A percentile compares a stretch with the other conserved stretches of the same genome.
Evolutionary conservation across 2,113 vertebrate genomes (phyloP).

Genomic region (Tyto alba): DNA sequence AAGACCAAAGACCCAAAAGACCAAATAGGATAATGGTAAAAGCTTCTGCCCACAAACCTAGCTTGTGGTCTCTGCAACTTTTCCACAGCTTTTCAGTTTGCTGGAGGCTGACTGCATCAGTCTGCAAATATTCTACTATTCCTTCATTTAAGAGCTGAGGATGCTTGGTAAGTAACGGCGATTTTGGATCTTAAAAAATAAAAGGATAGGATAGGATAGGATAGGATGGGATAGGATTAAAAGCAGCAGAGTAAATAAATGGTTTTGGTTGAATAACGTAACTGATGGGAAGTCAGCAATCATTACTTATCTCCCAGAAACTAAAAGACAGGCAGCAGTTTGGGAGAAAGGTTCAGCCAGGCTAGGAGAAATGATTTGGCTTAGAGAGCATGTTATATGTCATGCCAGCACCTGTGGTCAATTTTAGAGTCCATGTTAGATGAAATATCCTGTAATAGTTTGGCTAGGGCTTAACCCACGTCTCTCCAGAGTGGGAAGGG

Average conservation of each 20-base stretch:
- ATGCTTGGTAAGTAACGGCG: not conserved
- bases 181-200: not conserved
- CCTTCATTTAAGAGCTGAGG: not conserved
- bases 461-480: not conserved
- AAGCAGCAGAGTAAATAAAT: not conserved
- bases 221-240: not conserved
- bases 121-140: not conserved
- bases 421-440: not conserved
- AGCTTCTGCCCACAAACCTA: slow-evolving; percentile 15
- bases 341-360: not conserved
- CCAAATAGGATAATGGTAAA: slow-evolving; percentile 1
- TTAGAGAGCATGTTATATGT: not conserved
- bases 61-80: slow-evolving; percentile 1
- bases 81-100: not conserved
- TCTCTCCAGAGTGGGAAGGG: not conserved
- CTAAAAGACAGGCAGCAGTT: not conserved
- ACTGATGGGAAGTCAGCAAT: not conserved
- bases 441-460: not conserved
- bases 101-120: slow-evolving; percentile 2
- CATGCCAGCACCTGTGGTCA: not conserved
- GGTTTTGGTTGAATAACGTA: not conserved
- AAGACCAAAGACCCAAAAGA: not conserved
- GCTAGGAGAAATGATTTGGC: not conserved
- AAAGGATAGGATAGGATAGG: not conserved
- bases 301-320: not conserved